Evolutionary conservation across 2,888 invertebrate species (phyloP).

Genomic region (Atethmia centrago): DNA sequence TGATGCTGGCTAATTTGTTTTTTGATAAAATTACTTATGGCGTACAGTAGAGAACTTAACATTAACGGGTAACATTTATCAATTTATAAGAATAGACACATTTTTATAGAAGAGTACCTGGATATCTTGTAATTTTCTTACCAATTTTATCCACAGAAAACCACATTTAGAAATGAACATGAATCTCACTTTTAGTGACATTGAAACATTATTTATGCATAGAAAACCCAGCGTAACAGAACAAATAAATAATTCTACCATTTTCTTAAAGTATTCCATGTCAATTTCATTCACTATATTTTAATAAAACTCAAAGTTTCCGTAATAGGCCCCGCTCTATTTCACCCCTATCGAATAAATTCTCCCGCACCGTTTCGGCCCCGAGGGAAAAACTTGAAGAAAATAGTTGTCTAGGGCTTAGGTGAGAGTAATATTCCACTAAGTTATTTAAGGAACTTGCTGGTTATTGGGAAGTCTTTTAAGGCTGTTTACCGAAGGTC

Average conservation of each 20-base stretch:
- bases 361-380: slow-evolving; percentile 6
- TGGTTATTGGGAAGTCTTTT: slow-evolving; percentile 15
- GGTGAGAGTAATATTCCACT: slow-evolving; percentile 48
- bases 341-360: slow-evolving; percentile 52
- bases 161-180: background rate
- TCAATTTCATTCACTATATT: slow-evolving; percentile 3
- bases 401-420: slow-evolving; percentile 12
- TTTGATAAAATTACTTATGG: background rate
- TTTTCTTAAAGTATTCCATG: background rate
- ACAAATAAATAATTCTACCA: background rate
- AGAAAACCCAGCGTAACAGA: no score
- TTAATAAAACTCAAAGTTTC: slow-evolving; percentile 31
- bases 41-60: background rate
- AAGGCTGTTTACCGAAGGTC: slow-evolving; percentile 22
- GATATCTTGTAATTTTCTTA: background rate
- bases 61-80: background rate
- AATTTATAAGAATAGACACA: background rate
- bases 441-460: slow-evolving; percentile 48
- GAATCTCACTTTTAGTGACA: background rate
- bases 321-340: slow-evolving; percentile 39
- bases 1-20: background rate
- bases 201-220: no score
- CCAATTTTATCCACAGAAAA: background rate
- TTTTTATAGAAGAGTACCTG: no score
- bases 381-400: slow-evolving; percentile 35